Evolutionary conservation across 1,140 invertebrate genomes (phyloP).

Genomic region (Dermatophagoides farinae): DNA sequence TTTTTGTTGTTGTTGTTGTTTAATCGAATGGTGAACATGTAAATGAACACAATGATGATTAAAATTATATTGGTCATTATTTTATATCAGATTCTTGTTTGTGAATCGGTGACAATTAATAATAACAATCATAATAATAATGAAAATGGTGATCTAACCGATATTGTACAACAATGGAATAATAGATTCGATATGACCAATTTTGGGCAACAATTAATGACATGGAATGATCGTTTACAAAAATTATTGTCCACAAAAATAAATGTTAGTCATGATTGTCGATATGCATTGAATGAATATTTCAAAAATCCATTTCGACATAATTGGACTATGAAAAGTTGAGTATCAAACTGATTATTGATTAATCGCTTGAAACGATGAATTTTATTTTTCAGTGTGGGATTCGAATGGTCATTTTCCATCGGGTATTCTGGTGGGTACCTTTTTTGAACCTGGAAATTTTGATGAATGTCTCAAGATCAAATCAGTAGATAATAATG

Average conservation of each 20-base stretch:
- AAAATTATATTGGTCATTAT: no score
- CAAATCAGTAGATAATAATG: neutral
- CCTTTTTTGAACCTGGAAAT: conserved; percentile 20
- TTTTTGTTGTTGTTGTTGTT: no score
- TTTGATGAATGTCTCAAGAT: conserved; percentile 21
- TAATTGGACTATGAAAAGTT: neutral
- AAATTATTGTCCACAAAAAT: neutral
- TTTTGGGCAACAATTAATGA: no score
- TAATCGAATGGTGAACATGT: no score
- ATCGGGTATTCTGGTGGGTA: conserved; percentile 20
- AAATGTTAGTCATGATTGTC: neutral
- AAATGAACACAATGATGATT: neutral
- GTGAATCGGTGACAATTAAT: no score
- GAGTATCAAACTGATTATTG: neutral
- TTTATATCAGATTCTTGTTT: no score
- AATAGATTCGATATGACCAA: no score
- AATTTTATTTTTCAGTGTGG: conserved; percentile 1
- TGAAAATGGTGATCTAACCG: no score
- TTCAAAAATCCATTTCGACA: neutral
- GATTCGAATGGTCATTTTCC: conserved; percentile 4
- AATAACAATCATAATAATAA: no score
- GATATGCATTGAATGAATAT: neutral
- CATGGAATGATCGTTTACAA: no score
- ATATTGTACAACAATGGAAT: no score
- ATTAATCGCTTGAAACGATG: neutral